These are phyloP conservation scores for Aleiodes testaceus DNA, from an alignment of 2,888 invertebrate species.

Conservation along the genomic window DNA sequence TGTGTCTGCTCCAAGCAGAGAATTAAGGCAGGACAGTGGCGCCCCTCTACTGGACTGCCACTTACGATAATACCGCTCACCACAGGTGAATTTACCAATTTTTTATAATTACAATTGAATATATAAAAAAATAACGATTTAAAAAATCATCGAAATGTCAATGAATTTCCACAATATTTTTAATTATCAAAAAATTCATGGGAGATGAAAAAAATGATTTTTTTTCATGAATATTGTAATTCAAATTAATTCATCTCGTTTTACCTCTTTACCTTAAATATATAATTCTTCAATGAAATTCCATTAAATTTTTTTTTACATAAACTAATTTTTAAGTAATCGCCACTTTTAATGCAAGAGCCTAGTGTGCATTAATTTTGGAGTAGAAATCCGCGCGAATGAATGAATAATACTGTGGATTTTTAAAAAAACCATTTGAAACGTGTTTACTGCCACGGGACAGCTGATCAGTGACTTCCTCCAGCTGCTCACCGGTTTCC, in stretches of 20 bases:
- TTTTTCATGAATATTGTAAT: no score
- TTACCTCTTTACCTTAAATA: no score
- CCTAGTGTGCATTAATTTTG: no score
- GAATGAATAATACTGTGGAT: neutral
- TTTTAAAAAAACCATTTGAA: neutral
- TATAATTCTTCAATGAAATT: no score
- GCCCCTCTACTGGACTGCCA: conserved; percentile 70
- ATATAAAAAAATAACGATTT: neutral
- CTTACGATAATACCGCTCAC: conserved; percentile 65
- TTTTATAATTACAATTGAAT: conserved; percentile 1
- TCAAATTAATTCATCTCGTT: no score
- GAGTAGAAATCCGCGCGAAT: no score
- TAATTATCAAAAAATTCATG: no score
- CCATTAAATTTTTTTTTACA: no score
- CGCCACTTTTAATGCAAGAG: no score
- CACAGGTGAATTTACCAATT: conserved; percentile 63
- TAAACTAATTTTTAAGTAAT: no score
- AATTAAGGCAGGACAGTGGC: conserved; percentile 66
- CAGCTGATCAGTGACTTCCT: conserved; percentile 31
- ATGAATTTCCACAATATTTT: no score
- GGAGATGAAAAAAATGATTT: no score
- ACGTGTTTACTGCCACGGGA: conserved; percentile 1
- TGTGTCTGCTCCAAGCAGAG: conserved; percentile 62
- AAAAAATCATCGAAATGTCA: neutral
- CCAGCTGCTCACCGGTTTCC: conserved; percentile 4